Evolutionary conservation across 1,140 invertebrate genomes (phyloP).

Genomic region (Zaprionus africanus): DNA sequence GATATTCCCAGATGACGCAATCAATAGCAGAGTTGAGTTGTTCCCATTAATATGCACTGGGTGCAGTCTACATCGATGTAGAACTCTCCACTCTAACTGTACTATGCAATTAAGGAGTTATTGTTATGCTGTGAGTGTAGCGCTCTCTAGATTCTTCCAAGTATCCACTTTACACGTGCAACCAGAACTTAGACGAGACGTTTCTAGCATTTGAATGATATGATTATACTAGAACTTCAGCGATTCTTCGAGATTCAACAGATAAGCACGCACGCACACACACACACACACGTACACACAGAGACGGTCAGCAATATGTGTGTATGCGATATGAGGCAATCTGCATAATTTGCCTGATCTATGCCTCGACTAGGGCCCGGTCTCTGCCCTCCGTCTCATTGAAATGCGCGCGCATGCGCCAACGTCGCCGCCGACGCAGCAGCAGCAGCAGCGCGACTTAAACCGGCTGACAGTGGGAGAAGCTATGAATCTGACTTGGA

Average conservation of each 20-base stretch:
- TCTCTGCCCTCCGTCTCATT: slow-evolving; percentile 56
- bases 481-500: neutral
- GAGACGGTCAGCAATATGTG: too few species aligned
- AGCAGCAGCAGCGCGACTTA: slow-evolving; percentile 4
- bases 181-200: slow-evolving; percentile 2
- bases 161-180: neutral
- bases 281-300: neutral
- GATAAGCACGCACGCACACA: neutral
- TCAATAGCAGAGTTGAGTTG: neutral
- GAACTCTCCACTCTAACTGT: slow-evolving; percentile 53
- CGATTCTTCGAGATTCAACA: slow-evolving; percentile 14
- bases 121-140: slow-evolving; percentile 48
- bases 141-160: neutral
- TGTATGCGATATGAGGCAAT: slow-evolving; percentile 7
- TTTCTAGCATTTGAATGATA: slow-evolving; percentile 24
- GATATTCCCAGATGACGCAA: slow-evolving; percentile 22
- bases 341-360: slow-evolving; percentile 21
- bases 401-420: slow-evolving; percentile 75
- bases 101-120: slow-evolving; percentile 54
- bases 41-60: slow-evolving; percentile 34
- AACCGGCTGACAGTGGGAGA: slow-evolving; percentile 37
- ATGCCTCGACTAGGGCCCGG: slow-evolving; percentile 28
- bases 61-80: neutral
- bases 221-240: slow-evolving; percentile 12
- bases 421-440: neutral